Percentiles rank a stretch among this genome's conserved stretches.
phyloP scores from a whole-genome alignment of 2,888 invertebrate species.

The Tipula confusa region DNA sequence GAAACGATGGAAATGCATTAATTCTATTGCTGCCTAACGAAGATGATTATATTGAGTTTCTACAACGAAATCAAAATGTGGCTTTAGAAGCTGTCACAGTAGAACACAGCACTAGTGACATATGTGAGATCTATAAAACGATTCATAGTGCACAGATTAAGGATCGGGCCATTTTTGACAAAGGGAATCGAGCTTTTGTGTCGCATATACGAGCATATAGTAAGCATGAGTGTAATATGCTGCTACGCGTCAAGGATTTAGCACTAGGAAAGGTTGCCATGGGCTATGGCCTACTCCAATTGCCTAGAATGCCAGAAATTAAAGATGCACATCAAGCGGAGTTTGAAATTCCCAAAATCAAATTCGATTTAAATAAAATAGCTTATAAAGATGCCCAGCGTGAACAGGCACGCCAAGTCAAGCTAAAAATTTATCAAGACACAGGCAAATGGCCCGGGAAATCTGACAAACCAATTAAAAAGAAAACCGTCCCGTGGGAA shows the following conservation, averaged over 20 bases:
- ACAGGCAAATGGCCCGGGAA: constrained; percentile 73
- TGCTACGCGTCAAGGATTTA: constrained; percentile 82
- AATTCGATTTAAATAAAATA: constrained; percentile 69
- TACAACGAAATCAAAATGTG: constrained; percentile 85
- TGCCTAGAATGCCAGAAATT: constrained; percentile 95
- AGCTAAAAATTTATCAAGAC: constrained; percentile 63
- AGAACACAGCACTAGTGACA: constrained; percentile 35
- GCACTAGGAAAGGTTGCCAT: constrained; percentile 78
- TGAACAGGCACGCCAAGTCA: constrained; percentile 67
- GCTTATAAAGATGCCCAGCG: constrained; percentile 74
- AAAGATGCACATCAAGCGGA: constrained; percentile 59
- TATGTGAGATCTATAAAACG: constrained; percentile 52
- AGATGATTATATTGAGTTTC: constrained; percentile 84
- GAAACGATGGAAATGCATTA: constrained; percentile 79
- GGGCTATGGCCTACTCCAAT: constrained; percentile 81
- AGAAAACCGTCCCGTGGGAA: constrained; percentile 68
- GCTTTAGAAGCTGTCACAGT: constrained; percentile 44
- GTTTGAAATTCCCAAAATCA: constrained; percentile 48
- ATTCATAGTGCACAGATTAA: constrained; percentile 61
- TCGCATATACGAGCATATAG: constrained; percentile 90
- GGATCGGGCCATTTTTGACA: constrained; percentile 78
- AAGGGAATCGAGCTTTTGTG: constrained; percentile 88
- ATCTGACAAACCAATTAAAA: constrained; percentile 54
- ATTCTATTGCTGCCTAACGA: constrained; percentile 82
- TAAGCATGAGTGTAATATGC: constrained; percentile 91